Percentiles rank a stretch among this genome's conserved stretches.
phyloP scores from a whole-genome alignment of 1,140 invertebrate species.

The Adelges cooleyi region DNA sequence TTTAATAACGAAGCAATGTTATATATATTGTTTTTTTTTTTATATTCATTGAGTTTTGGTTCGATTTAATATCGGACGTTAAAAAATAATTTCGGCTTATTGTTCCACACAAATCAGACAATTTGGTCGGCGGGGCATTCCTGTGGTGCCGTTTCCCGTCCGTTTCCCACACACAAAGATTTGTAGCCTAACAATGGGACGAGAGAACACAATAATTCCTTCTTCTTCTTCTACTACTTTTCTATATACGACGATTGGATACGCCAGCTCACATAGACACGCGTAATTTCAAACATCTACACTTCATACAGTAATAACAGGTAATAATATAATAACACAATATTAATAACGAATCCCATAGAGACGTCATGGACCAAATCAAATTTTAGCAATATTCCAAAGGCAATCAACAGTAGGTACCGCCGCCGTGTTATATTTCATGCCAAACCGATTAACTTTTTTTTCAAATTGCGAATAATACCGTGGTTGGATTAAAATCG shows the following conservation, averaged over 20 bases:
- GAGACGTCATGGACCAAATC: background rate
- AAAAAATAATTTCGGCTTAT: background rate
- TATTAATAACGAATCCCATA: background rate
- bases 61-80: too few species aligned
- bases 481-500: too few species aligned
- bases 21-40: too few species aligned
- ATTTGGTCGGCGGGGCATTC: background rate
- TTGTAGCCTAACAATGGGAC: constrained; percentile 6
- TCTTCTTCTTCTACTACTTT: background rate
- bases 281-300: constrained; percentile 4
- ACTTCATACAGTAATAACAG: too few species aligned
- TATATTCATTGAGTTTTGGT: too few species aligned
- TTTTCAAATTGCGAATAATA: too few species aligned
- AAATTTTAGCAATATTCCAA: background rate
- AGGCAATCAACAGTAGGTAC: too few species aligned
- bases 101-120: background rate
- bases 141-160: constrained; percentile 5
- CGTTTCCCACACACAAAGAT: constrained; percentile 25
- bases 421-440: too few species aligned
- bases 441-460: too few species aligned
- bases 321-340: background rate
- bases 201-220: too few species aligned
- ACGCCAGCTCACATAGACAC: background rate
- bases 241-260: constrained; percentile 4
- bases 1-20: too few species aligned